A percentile compares a stretch with the other conserved stretches of the same genome.
Conservation (phyloP, 2,797 vertebrate genomes). For the Molossus alvarezi region DNA sequence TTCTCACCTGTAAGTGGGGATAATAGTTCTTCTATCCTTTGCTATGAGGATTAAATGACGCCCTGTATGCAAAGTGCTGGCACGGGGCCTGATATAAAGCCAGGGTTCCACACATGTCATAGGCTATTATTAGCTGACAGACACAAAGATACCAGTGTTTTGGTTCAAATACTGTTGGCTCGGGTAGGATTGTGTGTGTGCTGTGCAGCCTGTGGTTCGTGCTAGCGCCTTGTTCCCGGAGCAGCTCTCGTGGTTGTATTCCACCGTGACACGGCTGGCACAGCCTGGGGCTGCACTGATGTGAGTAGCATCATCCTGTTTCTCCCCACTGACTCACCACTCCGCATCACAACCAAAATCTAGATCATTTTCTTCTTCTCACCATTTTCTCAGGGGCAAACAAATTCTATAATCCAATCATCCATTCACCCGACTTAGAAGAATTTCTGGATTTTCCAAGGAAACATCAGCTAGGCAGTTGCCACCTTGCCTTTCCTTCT, state of each 20-base stretch:
- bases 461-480: neutral
- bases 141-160: neutral
- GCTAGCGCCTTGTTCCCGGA: neutral
- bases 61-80: neutral
- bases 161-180: neutral
- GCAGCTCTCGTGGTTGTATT: neutral
- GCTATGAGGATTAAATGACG: neutral
- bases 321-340: neutral
- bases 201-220: neutral
- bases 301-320: neutral
- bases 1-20: neutral
- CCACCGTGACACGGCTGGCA: neutral
- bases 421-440: neutral
- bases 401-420: neutral
- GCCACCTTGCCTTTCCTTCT: neutral
- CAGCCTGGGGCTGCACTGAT: neutral
- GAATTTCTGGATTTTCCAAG: neutral
- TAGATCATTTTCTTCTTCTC: neutral
- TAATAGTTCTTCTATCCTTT: neutral
- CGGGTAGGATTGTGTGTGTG: neutral
- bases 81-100: neutral
- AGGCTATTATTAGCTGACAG: constrained; percentile 1
- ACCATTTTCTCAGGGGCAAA: neutral
- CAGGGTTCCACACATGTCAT: neutral
- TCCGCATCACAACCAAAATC: neutral